Base-by-base conservation (phyloP, 2,113 vertebrate genomes). In the Lota lota region DNA sequence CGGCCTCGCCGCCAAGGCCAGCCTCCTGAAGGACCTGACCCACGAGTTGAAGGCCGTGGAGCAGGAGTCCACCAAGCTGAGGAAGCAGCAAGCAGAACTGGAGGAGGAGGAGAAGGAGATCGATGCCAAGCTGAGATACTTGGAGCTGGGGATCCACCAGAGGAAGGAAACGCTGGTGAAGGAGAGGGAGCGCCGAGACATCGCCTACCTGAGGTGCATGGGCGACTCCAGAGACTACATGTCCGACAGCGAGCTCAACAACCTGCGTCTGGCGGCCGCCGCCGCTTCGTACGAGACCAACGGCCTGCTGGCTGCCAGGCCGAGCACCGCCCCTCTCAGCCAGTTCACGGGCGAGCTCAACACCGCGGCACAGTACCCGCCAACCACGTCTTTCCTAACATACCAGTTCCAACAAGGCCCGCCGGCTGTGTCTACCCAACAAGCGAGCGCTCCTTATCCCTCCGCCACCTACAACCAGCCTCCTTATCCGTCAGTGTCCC, bases 61-160 rank as follows among this genome's bases (percentile, higher is more conserved):
- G 71, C 96, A 98, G 1, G 96, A 99, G 81, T 98, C 97, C 17
- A 97, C 95, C 63, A 99, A 99, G 85, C 92, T 99, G 66, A 92
- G 97, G 79, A 98, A 98, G 79, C 97, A 99, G 85, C 97, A 99
- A 88, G 96, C 96, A 0, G 97, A 99, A 88, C 89, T 99, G 78
- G 97, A 99, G 0, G 97, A 99, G 70, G 97, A 99, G 72, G 97
- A 99, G 85, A 99, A 99, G 79, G 97, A 99, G 84, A 99, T 99
- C 0, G 97, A 99, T 15, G 97, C 97, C 81, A 99, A 97, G 84
- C 91, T 99, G 75, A 94, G 97, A 88, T 99, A 98, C 83, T 81
- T 99, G 71, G 97, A 99, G 87, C 83, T 97, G 81, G 97, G 97
- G 28, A 99, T 99, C 85, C 95, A 94, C 51, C 96, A 98, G 72